These are phyloP conservation scores for Pseudotriccus pelzelni DNA, from an alignment of 2,797 vertebrate species.

Conservation along the genomic window DNA sequence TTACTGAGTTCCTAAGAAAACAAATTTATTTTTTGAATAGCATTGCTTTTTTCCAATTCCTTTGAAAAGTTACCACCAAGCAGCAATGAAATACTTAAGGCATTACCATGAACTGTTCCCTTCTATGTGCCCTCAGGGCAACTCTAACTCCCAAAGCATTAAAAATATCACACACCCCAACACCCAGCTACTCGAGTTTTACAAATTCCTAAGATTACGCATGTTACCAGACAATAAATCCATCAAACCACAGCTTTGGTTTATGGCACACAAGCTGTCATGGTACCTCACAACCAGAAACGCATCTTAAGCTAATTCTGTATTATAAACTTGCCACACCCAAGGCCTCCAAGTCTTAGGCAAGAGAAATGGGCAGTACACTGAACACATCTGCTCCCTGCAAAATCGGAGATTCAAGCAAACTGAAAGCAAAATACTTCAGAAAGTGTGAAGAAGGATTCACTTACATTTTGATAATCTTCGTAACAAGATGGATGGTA, in stretches of 20 bases:
- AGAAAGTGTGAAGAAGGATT: background rate
- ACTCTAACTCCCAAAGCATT: background rate
- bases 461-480: constrained; percentile 96
- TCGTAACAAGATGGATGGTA: constrained; percentile 98
- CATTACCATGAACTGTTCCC: background rate
- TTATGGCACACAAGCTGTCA: background rate
- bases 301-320: background rate
- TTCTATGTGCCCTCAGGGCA: accelerated
- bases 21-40: background rate
- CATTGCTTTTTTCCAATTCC: background rate
- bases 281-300: background rate
- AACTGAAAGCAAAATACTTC: background rate
- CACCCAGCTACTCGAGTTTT: background rate
- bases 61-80: background rate
- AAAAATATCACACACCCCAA: background rate
- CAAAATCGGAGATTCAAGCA: background rate
- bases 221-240: background rate
- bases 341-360: background rate
- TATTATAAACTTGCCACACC: background rate
- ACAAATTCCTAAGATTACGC: background rate
- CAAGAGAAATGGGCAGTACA: background rate
- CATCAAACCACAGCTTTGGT: background rate
- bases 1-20: background rate
- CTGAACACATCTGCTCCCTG: background rate
- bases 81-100: background rate